Conservation (phyloP, 2,888 invertebrate genomes). For the Eutolmus rufibarbis region DNA sequence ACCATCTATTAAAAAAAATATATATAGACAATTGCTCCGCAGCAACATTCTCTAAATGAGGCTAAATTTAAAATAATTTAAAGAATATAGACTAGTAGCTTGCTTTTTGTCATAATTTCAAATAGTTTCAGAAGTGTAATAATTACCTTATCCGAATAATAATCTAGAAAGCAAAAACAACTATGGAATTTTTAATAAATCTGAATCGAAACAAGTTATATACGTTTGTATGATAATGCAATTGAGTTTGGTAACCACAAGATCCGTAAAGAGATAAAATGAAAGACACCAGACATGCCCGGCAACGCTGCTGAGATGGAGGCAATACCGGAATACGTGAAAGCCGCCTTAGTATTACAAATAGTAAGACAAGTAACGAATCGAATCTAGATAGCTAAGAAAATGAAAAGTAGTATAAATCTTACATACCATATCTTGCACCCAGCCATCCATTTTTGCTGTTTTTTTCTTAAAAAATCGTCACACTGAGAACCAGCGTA, state of each 20-base stretch:
- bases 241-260: neutral
- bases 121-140: neutral
- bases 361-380: neutral
- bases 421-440: conserved; percentile 38
- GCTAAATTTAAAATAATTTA: neutral
- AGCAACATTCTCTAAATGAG: neutral
- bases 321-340: neutral
- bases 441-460: conserved; percentile 34
- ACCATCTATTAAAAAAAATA: neutral
- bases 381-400: neutral
- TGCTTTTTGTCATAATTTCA: neutral
- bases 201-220: neutral
- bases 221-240: neutral
- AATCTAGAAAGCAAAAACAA: neutral
- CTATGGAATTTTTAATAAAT: neutral
- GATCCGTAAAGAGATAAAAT: neutral
- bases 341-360: neutral
- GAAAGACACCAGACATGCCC: neutral
- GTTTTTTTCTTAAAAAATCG: neutral
- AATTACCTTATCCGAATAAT: neutral
- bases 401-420: neutral
- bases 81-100: neutral
- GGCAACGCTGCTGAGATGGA: neutral
- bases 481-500: neutral
- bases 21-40: neutral